These are phyloP conservation scores for Patella vulgata DNA, from an alignment of 1,140 invertebrate species.

Conservation along the genomic window DNA sequence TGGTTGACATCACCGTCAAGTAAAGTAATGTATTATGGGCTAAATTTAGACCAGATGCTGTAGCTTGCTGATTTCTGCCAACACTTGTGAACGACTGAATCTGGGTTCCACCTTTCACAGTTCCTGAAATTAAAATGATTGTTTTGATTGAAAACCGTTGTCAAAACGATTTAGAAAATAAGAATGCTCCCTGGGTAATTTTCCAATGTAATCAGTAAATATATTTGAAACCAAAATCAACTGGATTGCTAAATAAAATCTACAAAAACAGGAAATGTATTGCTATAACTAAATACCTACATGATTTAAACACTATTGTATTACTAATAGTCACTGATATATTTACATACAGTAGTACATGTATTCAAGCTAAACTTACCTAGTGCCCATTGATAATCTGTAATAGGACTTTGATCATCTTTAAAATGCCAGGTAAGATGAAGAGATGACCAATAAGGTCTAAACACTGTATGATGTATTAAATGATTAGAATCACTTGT, in stretches of 20 bases:
- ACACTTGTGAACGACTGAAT: constrained; percentile 40
- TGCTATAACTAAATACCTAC: not conserved
- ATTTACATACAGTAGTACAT: too few species aligned
- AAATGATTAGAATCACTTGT: not conserved
- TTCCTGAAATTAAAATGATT: constrained; percentile 26
- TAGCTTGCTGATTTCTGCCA: constrained; percentile 36
- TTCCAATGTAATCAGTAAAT: too few species aligned
- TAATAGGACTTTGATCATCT: constrained; percentile 35
- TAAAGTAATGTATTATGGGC: constrained; percentile 34
- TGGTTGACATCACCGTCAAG: constrained; percentile 47
- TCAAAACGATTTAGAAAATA: constrained; percentile 9
- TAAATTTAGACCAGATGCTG: constrained; percentile 26
- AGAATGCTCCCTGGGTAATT: constrained; percentile 3
- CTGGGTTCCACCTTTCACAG: constrained; percentile 42
- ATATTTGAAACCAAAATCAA: too few species aligned
- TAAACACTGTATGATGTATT: constrained; percentile 28
- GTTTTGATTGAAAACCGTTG: constrained; percentile 10
- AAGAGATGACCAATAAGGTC: constrained; percentile 42
- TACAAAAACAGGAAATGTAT: not conserved
- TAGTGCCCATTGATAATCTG: constrained; percentile 44
- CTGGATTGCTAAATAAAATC: too few species aligned
- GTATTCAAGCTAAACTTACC: constrained; percentile 36
- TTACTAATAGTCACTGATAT: too few species aligned
- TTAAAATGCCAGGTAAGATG: constrained; percentile 39
- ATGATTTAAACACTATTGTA: too few species aligned